Evolutionary conservation across 2,888 invertebrate species (phyloP).

Genomic region (Dasypogon diadema): DNA sequence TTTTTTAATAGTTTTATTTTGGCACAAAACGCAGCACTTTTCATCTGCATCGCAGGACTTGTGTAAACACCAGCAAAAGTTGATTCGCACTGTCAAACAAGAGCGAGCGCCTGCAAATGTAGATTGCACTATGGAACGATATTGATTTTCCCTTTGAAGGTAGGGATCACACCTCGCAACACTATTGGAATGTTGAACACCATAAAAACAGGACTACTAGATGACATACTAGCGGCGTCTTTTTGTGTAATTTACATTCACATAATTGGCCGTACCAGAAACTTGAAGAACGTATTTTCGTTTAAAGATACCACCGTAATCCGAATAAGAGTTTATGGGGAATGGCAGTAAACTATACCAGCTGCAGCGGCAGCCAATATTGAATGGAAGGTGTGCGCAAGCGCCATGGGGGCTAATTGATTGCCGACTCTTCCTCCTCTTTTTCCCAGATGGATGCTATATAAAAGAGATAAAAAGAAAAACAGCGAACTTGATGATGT

Average conservation of each 20-base stretch:
- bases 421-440: slow-evolving; percentile 30
- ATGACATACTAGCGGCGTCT: neutral
- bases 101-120: neutral
- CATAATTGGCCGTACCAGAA: neutral
- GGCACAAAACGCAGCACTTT: neutral
- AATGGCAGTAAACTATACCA: slow-evolving; percentile 4
- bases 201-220: slow-evolving; percentile 9
- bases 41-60: neutral
- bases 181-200: neutral
- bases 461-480: neutral
- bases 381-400: slow-evolving; percentile 53
- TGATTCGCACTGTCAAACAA: neutral
- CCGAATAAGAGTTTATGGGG: neutral
- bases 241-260: neutral
- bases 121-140: neutral
- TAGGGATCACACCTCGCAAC: neutral
- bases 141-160: slow-evolving; percentile 13
- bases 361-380: slow-evolving; percentile 23
- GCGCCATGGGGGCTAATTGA: slow-evolving; percentile 51
- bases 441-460: slow-evolving; percentile 13
- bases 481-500: neutral
- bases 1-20: neutral
- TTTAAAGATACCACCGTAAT: neutral
- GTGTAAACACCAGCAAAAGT: neutral
- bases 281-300: neutral